Evolutionary conservation across 2,113 vertebrate species (phyloP).

Genomic region (Pteronura brasiliensis): DNA sequence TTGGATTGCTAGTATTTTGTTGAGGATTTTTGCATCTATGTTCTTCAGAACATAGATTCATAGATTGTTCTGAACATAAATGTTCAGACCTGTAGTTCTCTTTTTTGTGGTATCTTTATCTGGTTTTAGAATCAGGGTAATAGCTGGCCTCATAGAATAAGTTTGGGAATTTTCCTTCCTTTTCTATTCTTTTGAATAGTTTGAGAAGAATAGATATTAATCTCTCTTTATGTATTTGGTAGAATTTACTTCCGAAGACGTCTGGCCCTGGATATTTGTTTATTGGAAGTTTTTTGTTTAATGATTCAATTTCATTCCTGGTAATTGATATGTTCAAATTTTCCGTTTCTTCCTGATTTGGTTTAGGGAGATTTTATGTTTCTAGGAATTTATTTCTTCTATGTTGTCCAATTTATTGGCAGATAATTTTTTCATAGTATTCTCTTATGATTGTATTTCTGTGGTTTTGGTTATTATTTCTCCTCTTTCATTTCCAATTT

Average conservation of each 20-base stretch:
- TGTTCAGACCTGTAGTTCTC: not conserved
- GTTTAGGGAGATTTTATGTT: not conserved
- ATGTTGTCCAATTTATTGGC: not conserved
- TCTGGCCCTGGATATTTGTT: not conserved
- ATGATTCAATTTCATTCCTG: not conserved
- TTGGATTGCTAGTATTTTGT: not conserved
- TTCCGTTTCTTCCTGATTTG: not conserved
- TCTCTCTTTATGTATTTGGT: not conserved
- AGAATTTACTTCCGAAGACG: not conserved
- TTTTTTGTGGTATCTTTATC: not conserved
- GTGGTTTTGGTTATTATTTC: not conserved
- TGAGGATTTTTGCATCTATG: not conserved
- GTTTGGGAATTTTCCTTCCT: not conserved
- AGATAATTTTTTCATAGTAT: not conserved
- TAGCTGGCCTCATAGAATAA: not conserved
- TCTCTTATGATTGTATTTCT: not conserved
- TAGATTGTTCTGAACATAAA: no score
- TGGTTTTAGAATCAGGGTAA: not conserved
- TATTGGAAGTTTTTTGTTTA: not conserved
- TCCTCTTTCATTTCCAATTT: not conserved
- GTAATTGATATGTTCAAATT: not conserved
- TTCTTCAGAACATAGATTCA: not conserved
- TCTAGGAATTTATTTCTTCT: not conserved
- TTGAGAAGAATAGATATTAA: not conserved
- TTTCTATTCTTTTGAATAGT: not conserved